Conservation (phyloP, 2,113 vertebrate species). For the Otolemur garnettii region DNA sequence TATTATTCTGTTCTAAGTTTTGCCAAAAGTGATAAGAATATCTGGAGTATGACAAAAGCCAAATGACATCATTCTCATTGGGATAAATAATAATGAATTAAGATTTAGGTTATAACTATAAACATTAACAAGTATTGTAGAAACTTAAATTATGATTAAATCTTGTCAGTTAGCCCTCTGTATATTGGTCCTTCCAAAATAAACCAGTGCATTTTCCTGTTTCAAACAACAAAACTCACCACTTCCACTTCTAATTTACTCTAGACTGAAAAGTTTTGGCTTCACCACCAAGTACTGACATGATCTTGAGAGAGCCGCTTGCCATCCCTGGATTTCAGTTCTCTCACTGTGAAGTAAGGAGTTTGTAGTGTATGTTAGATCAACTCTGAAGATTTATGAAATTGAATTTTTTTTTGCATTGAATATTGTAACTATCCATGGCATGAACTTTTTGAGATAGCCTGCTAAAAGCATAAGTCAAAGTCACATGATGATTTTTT, state of each 20-base stretch:
- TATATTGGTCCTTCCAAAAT: neutral
- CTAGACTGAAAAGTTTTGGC: neutral
- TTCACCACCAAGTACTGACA: neutral
- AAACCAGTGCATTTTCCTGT: neutral
- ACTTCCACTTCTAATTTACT: neutral
- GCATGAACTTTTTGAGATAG: slow-evolving; percentile 1
- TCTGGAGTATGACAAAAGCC: slow-evolving; percentile 6
- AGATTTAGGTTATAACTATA: neutral
- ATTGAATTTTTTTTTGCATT: neutral
- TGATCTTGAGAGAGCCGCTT: neutral
- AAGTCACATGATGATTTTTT: neutral
- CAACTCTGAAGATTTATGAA: neutral
- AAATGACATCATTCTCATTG: neutral
- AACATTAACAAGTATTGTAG: neutral
- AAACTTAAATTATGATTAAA: neutral
- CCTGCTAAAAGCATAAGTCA: neutral
- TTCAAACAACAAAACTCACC: neutral
- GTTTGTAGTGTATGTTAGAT: neutral
- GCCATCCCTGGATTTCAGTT: neutral
- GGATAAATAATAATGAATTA: neutral
- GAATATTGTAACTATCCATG: neutral
- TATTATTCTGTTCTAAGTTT: slow-evolving; percentile 16
- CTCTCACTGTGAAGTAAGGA: neutral
- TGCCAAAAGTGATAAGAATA: neutral
- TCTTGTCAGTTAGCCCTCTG: neutral